These are phyloP conservation scores for Galeopterus variegatus DNA, from an alignment of 2,113 vertebrate genomes.

Conservation along the genomic window DNA sequence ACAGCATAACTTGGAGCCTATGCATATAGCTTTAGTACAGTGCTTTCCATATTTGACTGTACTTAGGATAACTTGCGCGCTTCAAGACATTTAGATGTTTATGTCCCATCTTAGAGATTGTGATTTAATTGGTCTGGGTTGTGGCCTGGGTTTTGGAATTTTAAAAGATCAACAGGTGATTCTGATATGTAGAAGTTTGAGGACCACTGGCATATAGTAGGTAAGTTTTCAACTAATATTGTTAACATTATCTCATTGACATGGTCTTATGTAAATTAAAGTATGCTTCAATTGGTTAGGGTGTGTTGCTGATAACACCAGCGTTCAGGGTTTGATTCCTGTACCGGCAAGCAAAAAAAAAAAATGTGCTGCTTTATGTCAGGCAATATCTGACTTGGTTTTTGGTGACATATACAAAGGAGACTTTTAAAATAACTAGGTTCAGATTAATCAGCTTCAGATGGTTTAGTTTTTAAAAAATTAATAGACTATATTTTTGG, in stretches of 20 bases:
- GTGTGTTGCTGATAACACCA: too few relatives aligned
- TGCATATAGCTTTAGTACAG: not conserved
- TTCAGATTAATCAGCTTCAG: not conserved
- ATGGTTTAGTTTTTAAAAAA: not conserved
- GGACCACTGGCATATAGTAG: not conserved
- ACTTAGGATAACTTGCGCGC: not conserved
- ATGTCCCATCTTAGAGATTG: not conserved
- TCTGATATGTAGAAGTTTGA: not conserved
- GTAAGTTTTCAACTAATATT: not conserved
- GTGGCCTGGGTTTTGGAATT: not conserved
- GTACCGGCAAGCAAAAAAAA: too few relatives aligned
- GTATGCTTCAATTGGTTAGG: not conserved
- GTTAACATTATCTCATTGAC: not conserved
- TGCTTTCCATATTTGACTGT: not conserved
- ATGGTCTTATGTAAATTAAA: not conserved
- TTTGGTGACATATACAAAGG: not conserved
- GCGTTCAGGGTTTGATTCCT: too few relatives aligned
- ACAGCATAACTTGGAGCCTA: not conserved
- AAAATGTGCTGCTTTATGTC: not conserved
- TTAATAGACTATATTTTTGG: not conserved
- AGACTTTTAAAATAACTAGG: not conserved
- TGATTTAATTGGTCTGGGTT: not conserved
- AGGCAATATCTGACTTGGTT: not conserved
- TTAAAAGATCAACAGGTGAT: not conserved
- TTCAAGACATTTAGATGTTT: not conserved